phyloP scores from a whole-genome alignment of 1,140 invertebrate genomes.

The Forficula auricularia region DNA sequence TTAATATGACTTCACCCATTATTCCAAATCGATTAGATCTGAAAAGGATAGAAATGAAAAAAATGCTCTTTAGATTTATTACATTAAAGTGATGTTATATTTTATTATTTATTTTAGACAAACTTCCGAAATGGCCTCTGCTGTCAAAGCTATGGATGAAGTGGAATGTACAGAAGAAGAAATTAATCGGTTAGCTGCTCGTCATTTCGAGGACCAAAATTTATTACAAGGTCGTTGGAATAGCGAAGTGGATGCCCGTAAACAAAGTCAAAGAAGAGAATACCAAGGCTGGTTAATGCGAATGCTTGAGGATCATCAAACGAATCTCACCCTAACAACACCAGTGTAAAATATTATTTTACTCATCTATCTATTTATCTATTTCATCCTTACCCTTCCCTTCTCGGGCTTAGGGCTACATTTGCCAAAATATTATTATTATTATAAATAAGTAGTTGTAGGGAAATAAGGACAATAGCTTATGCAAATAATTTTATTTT shows the following conservation, averaged over 20 bases:
- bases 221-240: constrained; percentile 59
- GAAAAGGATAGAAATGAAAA: background rate
- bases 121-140: constrained; percentile 57
- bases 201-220: constrained; percentile 60
- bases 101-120: constrained; percentile 33
- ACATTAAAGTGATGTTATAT: background rate
- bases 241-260: constrained; percentile 49
- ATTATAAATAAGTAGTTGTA: background rate
- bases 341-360: constrained; percentile 34
- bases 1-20: too few relatives aligned
- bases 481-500: too few relatives aligned
- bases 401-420: too few relatives aligned
- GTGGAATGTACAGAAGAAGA: constrained; percentile 51
- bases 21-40: too few relatives aligned
- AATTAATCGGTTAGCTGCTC: constrained; percentile 54
- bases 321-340: constrained; percentile 28
- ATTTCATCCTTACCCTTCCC: too few relatives aligned
- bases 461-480: too few relatives aligned
- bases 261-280: constrained; percentile 51
- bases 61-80: constrained; percentile 6
- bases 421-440: background rate
- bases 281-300: constrained; percentile 66
- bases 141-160: constrained; percentile 40
- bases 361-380: too few relatives aligned
- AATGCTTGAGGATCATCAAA: constrained; percentile 49